These are phyloP conservation scores for Styela clava DNA, from an alignment of 23 tunicate genomes.

Conservation along the genomic window DNA sequence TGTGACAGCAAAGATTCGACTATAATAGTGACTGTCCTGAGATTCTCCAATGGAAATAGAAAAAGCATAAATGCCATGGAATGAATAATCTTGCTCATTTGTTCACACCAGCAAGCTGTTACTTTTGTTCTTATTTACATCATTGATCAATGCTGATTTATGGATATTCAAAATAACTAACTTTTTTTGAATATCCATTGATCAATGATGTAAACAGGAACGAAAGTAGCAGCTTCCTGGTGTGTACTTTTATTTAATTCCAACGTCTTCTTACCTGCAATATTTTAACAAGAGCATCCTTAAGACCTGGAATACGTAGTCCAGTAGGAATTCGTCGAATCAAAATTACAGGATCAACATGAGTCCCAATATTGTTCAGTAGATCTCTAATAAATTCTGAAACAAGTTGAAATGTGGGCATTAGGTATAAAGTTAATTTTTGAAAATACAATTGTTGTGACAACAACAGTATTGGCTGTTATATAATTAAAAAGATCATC, in stretches of 20 bases:
- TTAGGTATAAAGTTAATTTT: not conserved
- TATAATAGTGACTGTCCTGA: not conserved
- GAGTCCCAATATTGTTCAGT: conserved; percentile 85
- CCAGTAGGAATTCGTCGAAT: conserved; percentile 69
- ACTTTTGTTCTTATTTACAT: no score
- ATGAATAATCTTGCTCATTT: no score
- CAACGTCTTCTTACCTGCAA: conserved; percentile 88
- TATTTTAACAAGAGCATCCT: conserved; percentile 86
- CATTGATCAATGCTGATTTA: no score
- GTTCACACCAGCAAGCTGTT: no score
- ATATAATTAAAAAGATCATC: no score
- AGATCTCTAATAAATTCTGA: conserved; percentile 71
- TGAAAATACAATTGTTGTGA: not conserved
- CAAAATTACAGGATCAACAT: conserved; percentile 81
- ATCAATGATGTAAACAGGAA: no score
- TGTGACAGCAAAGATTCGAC: not conserved
- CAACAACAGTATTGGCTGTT: no score
- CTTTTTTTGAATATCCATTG: no score
- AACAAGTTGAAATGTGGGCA: not conserved
- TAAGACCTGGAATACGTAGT: conserved; percentile 79
- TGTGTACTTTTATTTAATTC: no score
- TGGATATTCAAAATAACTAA: no score
- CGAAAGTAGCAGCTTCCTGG: no score
- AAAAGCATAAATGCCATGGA: no score
- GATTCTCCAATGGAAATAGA: not conserved